Evolutionary conservation across 1,140 invertebrate species (phyloP), one percentile per base, ranked within the genome.

Genomic region (Pseudomyrmex sp.): DNA sequence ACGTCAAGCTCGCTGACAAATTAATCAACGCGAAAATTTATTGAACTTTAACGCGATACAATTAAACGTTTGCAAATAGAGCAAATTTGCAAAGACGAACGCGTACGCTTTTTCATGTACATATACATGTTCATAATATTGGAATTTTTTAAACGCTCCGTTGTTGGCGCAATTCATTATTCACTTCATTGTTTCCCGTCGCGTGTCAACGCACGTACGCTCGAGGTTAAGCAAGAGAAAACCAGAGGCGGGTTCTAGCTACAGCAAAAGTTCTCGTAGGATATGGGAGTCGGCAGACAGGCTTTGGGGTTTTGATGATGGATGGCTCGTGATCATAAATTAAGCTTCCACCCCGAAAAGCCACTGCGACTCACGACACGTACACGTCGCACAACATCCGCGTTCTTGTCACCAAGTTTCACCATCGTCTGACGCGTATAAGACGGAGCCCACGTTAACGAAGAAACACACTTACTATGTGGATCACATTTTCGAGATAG

Each of bases 281-380:
- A 82, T 82, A 74, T 18, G 54, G 26, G 58, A 79, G 74, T 65
- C 73, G 73, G 66, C 66, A 59, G 76, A 72, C 82, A 70, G 76
- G 82, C 74, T 84, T 84, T 66, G 82, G 73, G 52, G 73, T 52
- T 72, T 52, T 66, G 54, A 83, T 85, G 84, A 85, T 85, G 70
- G 79, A 85, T 85, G 79, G 35, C 46, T 74, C 70, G 50, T 68
- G 70, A 83, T 83, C 84, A 85, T 85, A 83, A 83, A 85, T 85
- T 85, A 85, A 85, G 84, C 84, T 76, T 62, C 54, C 48, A 72
- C 26, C 77, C 70, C 68, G 52, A 84, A 79, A 84, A 63, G 69
- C 79, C 61, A 63, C 70, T 18, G 13, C 79, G 66, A 35, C 69
- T 82, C 70, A 75, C 50, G 79, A 82, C 79, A 65, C 48, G 70